Base-by-base conservation (phyloP, 2,113 vertebrate genomes). In the Caranx ignobilis region DNA sequence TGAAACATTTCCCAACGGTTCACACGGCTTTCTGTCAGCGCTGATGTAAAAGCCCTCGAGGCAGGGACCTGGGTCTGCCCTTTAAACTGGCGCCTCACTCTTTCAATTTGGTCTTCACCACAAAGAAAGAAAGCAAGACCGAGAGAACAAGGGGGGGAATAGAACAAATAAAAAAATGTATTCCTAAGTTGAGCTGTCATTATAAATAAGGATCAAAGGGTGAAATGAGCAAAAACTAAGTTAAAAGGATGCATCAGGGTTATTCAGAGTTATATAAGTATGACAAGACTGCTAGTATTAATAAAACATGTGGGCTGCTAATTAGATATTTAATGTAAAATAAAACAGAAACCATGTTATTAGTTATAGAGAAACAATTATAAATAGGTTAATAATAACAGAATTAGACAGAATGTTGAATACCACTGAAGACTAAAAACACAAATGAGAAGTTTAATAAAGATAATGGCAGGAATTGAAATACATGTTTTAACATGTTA, bases 1-100 rank as follows among this genome's bases (percentile, higher is more conserved):
- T 94, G 92, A 94, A 94, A 94, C 92, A 93, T 94, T 94, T 94
- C 92, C 90, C 90, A 89, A 88, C 85, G 91, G 92, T 94, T 93
- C 91, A 92, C 93, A 93, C 77, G 76, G 88, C 86, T 92, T 91
- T 93, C 90, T 93, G 89, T 94, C 93, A 92, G 90, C 87, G 54
- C 83, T 94, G 91, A 93, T 94, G 92, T 92, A 91, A 91, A 93
- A 92, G 87, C 91, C 92, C 92, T 84, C 80, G 88, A 93, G 92
- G 90, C 92, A 93, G 86, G 85, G 89, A 94, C 92, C 92, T 80
- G 76, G 83, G 86, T 88, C 88, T 93, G 92, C 91, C 92, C 92
- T 93, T 94, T 94, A 89, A 94, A 93, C 91, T 78, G 88, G 81
- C 81, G 83, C 88, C 89, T 91, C 89, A 84, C 87, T 90, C 88